phyloP scores from a whole-genome alignment of 1,140 invertebrate species.

The Drepana arcuata region DNA sequence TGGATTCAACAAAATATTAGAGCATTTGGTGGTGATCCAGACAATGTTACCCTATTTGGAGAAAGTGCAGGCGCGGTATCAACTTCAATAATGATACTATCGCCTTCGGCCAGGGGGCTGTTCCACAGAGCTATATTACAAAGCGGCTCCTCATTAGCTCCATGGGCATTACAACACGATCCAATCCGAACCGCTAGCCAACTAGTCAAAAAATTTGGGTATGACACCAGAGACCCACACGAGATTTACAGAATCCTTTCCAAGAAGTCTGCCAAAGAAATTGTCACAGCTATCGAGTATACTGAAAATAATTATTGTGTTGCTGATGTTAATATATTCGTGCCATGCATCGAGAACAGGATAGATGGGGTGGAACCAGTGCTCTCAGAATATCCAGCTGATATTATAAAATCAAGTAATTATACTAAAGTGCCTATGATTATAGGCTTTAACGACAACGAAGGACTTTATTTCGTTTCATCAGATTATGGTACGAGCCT shows the following conservation, averaged over 20 bases:
- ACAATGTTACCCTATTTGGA: slow-evolving; percentile 62
- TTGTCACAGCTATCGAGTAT: slow-evolving; percentile 38
- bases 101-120: slow-evolving; percentile 43
- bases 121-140: slow-evolving; percentile 72
- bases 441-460: slow-evolving; percentile 53
- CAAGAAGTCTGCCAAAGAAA: slow-evolving; percentile 31
- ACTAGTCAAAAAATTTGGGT: slow-evolving; percentile 50
- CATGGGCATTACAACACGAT: slow-evolving; percentile 72
- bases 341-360: slow-evolving; percentile 50
- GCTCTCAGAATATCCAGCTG: slow-evolving; percentile 38
- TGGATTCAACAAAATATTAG: slow-evolving; percentile 74
- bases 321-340: slow-evolving; percentile 42
- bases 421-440: slow-evolving; percentile 63
- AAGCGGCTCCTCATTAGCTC: slow-evolving; percentile 78
- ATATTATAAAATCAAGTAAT: slow-evolving; percentile 44
- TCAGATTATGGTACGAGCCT: slow-evolving; percentile 42
- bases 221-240: slow-evolving; percentile 37
- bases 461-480: slow-evolving; percentile 55
- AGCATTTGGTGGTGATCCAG: slow-evolving; percentile 62
- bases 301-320: slow-evolving; percentile 32
- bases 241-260: slow-evolving; percentile 48
- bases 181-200: slow-evolving; percentile 46
- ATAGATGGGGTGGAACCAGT: slow-evolving; percentile 42
- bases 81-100: slow-evolving; percentile 52
- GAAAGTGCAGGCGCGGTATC: slow-evolving; percentile 64